Base-by-base conservation (phyloP, 2,797 vertebrate species). In the Molothrus aeneus region DNA sequence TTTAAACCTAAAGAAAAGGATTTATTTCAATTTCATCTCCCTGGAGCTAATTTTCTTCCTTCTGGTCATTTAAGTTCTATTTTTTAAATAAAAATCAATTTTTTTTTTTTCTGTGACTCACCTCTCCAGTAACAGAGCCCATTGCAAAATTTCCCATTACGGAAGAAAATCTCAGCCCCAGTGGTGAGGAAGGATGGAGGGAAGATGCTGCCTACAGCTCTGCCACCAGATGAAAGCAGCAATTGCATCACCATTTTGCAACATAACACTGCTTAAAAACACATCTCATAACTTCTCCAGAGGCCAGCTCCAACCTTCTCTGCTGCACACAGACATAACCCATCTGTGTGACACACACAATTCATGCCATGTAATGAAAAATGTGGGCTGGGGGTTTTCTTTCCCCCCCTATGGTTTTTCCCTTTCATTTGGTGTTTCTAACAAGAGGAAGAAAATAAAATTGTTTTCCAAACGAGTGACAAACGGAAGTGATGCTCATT, bases 401-500 rank as follows among this genome's bases (percentile, higher is more conserved):
- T 53, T n/a, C 3, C 3, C 1, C 7, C 6, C 6, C 3, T 11
- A 6, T 13, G 0, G 7, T 74, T 59, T 72, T 61, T 6, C 7
- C 17, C 21, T 85, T 70, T 53, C 5, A 10, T 72, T 70, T 64
- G 29, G 17, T 64, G 21, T 28, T 84, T 77, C 19, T 50, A 50
- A 32, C 48, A 61, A 51, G 25, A 68, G 29, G 60, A 86, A 63
- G 38, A 17, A 45, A 66, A 25, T 4, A 9, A 43, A 51, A 20
- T 12, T 29, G 1, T 42, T 91, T 59, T 63, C 48, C 11, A 72
- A 72, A 43, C 18, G 31, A 32, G 13, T 1, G 18, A 25, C 40
- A 20, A 70, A 28, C 0, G 1, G 63, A 47, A 60, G 36, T 0
- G 0, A 2, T 20, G 61, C 2, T 54, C 13, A 1, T 18, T 22